phyloP scores from a whole-genome alignment of 2,888 invertebrate species.

The Phortica okadai region DNA sequence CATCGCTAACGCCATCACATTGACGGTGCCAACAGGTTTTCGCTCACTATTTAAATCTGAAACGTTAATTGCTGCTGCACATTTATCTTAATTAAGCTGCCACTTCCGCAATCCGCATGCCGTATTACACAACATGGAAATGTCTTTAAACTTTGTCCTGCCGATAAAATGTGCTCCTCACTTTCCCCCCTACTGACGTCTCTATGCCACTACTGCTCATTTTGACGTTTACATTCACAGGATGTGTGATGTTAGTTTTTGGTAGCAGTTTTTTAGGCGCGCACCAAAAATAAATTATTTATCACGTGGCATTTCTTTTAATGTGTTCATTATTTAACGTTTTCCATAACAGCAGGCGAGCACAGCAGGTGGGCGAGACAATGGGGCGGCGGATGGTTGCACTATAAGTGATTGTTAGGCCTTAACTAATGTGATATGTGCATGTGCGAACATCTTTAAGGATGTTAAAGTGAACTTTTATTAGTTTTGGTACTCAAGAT shows the following conservation, averaged over 20 bases:
- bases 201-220: too few species aligned
- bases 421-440: neutral
- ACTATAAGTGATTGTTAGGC: slow-evolving; percentile 2
- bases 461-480: neutral
- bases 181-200: too few species aligned
- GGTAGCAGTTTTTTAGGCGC: neutral
- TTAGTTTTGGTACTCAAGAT: too few species aligned
- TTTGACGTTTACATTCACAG: too few species aligned
- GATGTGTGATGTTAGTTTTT: neutral
- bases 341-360: neutral
- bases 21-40: slow-evolving; percentile 23
- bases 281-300: slow-evolving; percentile 9
- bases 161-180: neutral
- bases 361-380: neutral
- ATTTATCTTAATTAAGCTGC: slow-evolving; percentile 51
- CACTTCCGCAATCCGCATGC: slow-evolving; percentile 15
- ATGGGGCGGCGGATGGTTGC: neutral
- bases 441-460: slow-evolving; percentile 8
- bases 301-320: slow-evolving; percentile 18
- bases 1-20: neutral
- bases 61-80: slow-evolving; percentile 48
- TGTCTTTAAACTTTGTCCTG: slow-evolving; percentile 23
- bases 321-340: slow-evolving; percentile 29
- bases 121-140: neutral
- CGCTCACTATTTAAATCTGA: slow-evolving; percentile 47